Percentiles rank a stretch among this genome's conserved stretches.
Evolutionary conservation across 2,797 vertebrate species (phyloP).

Genomic region (Chelon auratus): DNA sequence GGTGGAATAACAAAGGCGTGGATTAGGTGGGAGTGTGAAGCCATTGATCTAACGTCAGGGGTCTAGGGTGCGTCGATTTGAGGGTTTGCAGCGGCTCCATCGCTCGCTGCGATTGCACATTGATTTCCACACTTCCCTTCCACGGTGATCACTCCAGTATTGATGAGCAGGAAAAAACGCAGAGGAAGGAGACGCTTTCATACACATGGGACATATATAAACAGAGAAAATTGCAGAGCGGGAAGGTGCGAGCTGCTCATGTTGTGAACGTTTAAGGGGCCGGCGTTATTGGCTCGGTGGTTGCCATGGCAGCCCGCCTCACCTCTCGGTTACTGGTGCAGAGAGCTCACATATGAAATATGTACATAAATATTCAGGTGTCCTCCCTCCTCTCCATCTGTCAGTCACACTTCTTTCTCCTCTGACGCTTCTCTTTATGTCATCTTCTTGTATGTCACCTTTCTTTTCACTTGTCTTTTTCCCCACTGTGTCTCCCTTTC

Average conservation of each 20-base stretch:
- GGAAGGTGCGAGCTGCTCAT: slow-evolving; percentile 64
- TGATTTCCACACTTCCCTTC: slow-evolving; percentile 17
- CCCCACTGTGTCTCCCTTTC: neutral
- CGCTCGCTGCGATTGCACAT: slow-evolving; percentile 18
- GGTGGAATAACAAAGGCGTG: slow-evolving; percentile 5
- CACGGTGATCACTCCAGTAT: neutral
- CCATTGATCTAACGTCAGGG: slow-evolving; percentile 7
- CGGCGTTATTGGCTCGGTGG: slow-evolving; percentile 70
- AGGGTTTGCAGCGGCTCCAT: slow-evolving; percentile 4
- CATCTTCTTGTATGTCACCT: neutral
- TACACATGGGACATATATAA: neutral
- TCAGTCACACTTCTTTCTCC: slow-evolving; percentile 14
- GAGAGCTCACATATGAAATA: slow-evolving; percentile 34
- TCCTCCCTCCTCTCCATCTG: slow-evolving; percentile 31
- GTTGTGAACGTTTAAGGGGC: slow-evolving; percentile 67
- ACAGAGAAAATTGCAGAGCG: slow-evolving; percentile 10
- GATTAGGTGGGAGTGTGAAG: slow-evolving; percentile 4
- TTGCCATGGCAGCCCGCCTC: slow-evolving; percentile 77
- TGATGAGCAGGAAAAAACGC: neutral
- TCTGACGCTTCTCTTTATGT: neutral
- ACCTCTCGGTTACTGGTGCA: slow-evolving; percentile 64
- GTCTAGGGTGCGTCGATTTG: neutral
- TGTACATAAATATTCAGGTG: slow-evolving; percentile 46
- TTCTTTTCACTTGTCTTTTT: neutral
- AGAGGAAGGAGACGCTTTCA: neutral